A percentile compares a stretch with the other conserved stretches of the same genome.
Evolutionary conservation across 2,888 invertebrate species (phyloP).

Genomic region (Apodemia mormo): DNA sequence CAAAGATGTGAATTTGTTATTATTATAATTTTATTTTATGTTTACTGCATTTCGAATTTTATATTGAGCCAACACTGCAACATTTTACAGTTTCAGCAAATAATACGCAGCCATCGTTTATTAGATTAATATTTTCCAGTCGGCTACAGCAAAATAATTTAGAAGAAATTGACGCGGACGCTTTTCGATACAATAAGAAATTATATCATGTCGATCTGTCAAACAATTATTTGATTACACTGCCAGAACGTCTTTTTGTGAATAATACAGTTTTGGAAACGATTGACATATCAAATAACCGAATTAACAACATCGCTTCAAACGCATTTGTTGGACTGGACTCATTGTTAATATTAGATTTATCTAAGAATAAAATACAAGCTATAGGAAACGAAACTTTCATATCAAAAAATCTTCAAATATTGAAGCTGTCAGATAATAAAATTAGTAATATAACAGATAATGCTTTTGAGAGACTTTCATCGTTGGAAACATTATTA

Average conservation of each 20-base stretch:
- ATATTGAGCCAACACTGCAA: too few relatives aligned
- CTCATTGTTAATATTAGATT: conserved; percentile 85
- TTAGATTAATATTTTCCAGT: conserved; percentile 66
- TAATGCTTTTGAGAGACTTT: conserved; percentile 77
- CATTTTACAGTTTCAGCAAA: conserved; percentile 16
- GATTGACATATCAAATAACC: conserved; percentile 86
- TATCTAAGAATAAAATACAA: conserved; percentile 85
- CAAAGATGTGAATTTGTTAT: too few relatives aligned
- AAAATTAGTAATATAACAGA: conserved; percentile 81
- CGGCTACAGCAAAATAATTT: conserved; percentile 85
- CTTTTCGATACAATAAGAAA: conserved; percentile 82
- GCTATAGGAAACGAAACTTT: conserved; percentile 82
- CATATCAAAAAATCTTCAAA: conserved; percentile 79
- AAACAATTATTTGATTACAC: conserved; percentile 81
- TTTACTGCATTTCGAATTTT: too few relatives aligned
- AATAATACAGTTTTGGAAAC: conserved; percentile 82
- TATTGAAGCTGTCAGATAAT: conserved; percentile 87
- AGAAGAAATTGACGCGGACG: conserved; percentile 81
- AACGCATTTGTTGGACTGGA: conserved; percentile 80
- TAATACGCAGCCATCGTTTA: neutral
- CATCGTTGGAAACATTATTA: conserved; percentile 77
- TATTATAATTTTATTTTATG: too few relatives aligned
- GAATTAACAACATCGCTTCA: conserved; percentile 80
- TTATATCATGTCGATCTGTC: conserved; percentile 86
- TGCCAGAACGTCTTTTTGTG: conserved; percentile 82